Conservation (phyloP, 2,888 invertebrate species). For the Cephonodes hylas region DNA sequence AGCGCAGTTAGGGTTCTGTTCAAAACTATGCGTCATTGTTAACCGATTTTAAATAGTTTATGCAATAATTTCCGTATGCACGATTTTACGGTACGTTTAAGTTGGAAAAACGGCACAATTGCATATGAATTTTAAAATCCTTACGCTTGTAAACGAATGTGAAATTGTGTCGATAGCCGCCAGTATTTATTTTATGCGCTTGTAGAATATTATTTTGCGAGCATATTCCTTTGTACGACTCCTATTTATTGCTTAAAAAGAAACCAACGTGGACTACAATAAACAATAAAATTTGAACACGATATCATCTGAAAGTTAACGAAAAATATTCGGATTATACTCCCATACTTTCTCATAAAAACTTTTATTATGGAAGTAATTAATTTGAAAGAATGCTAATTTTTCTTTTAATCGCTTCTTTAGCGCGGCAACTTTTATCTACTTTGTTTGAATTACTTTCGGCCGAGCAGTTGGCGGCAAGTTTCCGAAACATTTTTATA, state of each 20-base stretch:
- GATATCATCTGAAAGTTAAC: constrained; percentile 38
- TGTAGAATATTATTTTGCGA: not conserved
- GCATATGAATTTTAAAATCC: not conserved
- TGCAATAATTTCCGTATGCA: constrained; percentile 3
- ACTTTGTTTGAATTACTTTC: constrained; percentile 79
- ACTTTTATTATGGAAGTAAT: constrained; percentile 75
- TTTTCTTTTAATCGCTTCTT: constrained; percentile 79
- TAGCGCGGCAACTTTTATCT: constrained; percentile 77
- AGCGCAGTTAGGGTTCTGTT: constrained; percentile 40
- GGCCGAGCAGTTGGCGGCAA: constrained; percentile 60
- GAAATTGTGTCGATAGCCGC: not conserved
- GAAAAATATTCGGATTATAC: constrained; percentile 56
- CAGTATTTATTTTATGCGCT: not conserved
- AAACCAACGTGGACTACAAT: constrained; percentile 17
- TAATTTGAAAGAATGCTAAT: constrained; percentile 79
- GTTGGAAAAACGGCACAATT: not conserved
- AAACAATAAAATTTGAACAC: constrained; percentile 32
- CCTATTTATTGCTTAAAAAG: not conserved
- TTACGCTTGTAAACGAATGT: not conserved
- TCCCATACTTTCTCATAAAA: constrained; percentile 62
- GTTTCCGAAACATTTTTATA: constrained; percentile 56
- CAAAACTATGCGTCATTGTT: constrained; percentile 32
- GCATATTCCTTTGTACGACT: not conserved
- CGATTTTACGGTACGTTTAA: not conserved
- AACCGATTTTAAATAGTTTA: constrained; percentile 19